Evolutionary conservation across 2,888 invertebrate genomes (phyloP).

Genomic region (Eurytoma californica): DNA sequence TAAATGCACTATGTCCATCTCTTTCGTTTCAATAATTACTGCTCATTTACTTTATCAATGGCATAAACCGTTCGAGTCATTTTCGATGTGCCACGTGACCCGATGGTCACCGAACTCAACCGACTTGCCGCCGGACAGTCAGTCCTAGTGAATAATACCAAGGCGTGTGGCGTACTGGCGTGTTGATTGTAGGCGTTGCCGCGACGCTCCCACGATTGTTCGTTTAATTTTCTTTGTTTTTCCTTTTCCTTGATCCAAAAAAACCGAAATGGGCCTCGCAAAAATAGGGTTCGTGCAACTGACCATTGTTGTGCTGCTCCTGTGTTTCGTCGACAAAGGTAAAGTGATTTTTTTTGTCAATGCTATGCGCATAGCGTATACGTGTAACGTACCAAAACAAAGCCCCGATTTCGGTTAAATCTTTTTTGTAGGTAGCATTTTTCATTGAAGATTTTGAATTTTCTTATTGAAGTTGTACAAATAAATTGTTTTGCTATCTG

Average conservation of each 20-base stretch:
- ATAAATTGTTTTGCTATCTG: too few species aligned
- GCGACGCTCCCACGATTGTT: slow-evolving; percentile 18
- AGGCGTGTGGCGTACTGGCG: slow-evolving; percentile 29
- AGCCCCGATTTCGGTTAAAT: neutral
- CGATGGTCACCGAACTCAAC: slow-evolving; percentile 1
- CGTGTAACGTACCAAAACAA: neutral
- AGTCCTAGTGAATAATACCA: slow-evolving; percentile 42
- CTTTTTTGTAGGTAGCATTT: neutral
- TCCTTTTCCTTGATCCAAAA: slow-evolving; percentile 8
- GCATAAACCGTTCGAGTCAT: too few species aligned
- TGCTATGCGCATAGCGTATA: neutral
- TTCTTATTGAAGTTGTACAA: neutral
- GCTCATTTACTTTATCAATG: too few species aligned
- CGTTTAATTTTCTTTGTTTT: slow-evolving; percentile 37
- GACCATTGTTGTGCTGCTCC: slow-evolving; percentile 51
- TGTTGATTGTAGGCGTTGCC: slow-evolving; percentile 58
- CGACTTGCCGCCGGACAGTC: neutral
- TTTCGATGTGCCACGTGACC: slow-evolving; percentile 1
- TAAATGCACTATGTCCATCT: too few species aligned
- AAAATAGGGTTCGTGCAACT: slow-evolving; percentile 42
- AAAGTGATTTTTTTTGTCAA: slow-evolving; percentile 15
- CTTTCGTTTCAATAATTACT: too few species aligned
- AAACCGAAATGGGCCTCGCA: slow-evolving; percentile 36
- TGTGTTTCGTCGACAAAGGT: slow-evolving; percentile 60
- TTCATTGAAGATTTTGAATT: neutral